These are phyloP conservation scores for Epizoanthus stellaris DNA, from an alignment of 92 coral and sea anemone genomes.

Conservation along the genomic window DNA sequence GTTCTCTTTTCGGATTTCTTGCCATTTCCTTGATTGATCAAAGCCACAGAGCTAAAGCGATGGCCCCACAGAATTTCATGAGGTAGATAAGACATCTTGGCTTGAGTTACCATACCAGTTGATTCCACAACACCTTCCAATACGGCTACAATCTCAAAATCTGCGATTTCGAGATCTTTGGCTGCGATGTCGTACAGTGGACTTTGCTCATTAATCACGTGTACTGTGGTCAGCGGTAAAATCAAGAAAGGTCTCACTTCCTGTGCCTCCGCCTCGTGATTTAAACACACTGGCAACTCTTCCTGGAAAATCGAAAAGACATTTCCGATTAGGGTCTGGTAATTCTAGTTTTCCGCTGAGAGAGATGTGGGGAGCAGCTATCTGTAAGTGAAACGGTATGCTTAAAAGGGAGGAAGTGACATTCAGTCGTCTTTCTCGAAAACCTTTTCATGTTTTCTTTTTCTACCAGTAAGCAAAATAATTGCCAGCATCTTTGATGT, in stretches of 20 bases:
- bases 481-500: no score
- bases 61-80: conserved; percentile 92
- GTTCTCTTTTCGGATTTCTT: conserved; percentile 13
- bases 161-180: conserved; percentile 64
- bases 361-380: no score
- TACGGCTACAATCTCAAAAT: conserved; percentile 88
- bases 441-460: no score
- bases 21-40: conserved; percentile 6
- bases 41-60: conserved; percentile 60
- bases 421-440: no score
- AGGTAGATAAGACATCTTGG: conserved; percentile 86
- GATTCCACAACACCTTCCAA: conserved; percentile 93
- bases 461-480: no score
- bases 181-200: conserved; percentile 88
- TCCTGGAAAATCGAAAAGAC: conserved; percentile 65
- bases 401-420: no score
- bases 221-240: conserved; percentile 87
- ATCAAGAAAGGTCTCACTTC: conserved; percentile 81
- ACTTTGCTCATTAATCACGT: conserved; percentile 86
- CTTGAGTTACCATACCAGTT: conserved; percentile 96
- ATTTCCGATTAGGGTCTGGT: conserved; percentile 29
- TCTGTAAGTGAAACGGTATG: no score
- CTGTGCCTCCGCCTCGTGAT: conserved; percentile 74
- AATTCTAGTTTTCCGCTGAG: no score
- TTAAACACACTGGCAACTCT: conserved; percentile 68